Conservation (phyloP, 2,888 invertebrate species). For the Brachyopa scutellaris region DNA sequence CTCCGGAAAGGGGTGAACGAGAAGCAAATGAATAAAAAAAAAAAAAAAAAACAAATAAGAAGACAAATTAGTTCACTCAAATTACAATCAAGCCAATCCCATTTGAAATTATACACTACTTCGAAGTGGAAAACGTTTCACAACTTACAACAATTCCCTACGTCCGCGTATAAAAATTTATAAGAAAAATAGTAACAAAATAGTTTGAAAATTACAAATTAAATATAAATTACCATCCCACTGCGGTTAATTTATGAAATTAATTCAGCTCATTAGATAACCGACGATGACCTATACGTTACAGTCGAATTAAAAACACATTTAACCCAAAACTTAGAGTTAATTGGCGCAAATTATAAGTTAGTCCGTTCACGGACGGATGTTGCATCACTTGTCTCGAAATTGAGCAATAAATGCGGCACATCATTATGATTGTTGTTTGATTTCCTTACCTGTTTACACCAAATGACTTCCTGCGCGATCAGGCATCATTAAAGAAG, state of each 20-base stretch:
- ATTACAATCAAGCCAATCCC: slow-evolving; percentile 46
- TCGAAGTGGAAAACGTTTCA: slow-evolving; percentile 55
- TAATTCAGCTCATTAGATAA: slow-evolving; percentile 72
- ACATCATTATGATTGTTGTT: slow-evolving; percentile 69
- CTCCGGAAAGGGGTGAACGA: neutral
- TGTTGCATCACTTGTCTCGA: slow-evolving; percentile 67
- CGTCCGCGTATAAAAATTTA: neutral
- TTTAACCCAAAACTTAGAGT: slow-evolving; percentile 65
- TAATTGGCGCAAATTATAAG: slow-evolving; percentile 72
- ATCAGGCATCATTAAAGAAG: slow-evolving; percentile 65
- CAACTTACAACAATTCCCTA: slow-evolving; percentile 17
- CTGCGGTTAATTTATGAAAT: slow-evolving; percentile 61
- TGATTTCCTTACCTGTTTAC: slow-evolving; percentile 68
- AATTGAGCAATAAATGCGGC: slow-evolving; percentile 71
- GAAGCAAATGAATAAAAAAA: neutral
- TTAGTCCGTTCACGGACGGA: slow-evolving; percentile 59
- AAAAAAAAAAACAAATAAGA: neutral
- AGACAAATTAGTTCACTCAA: slow-evolving; percentile 49
- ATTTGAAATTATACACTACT: slow-evolving; percentile 24
- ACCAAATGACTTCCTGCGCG: slow-evolving; percentile 68
- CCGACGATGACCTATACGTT: slow-evolving; percentile 68
- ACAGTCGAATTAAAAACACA: slow-evolving; percentile 70
- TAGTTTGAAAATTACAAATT: slow-evolving; percentile 63
- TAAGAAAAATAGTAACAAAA: slow-evolving; percentile 38
- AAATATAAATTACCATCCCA: slow-evolving; percentile 63